These are phyloP conservation scores for Auanema sp. DNA, from an alignment of 2,888 invertebrate species.

Conservation along the genomic window DNA sequence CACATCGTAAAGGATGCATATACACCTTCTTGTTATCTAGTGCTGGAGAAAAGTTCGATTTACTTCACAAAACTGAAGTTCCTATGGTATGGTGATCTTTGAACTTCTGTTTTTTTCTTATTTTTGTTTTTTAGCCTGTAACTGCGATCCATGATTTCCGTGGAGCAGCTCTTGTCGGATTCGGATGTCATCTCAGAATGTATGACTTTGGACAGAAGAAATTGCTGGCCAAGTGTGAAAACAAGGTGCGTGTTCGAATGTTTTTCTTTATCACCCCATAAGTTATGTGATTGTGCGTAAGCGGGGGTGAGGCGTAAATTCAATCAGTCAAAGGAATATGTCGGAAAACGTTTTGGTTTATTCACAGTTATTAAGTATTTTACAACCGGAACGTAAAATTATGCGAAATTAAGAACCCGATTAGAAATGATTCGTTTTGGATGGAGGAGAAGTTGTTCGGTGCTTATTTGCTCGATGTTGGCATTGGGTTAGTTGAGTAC, in stretches of 20 bases:
- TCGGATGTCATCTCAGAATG: conserved; percentile 85
- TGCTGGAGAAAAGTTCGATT: conserved; percentile 82
- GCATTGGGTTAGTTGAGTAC: no score
- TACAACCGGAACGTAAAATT: background rate
- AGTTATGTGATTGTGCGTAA: background rate
- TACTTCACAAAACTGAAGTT: conserved; percentile 83
- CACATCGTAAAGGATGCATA: conserved; percentile 54
- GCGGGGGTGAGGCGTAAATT: background rate
- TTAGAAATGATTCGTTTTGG: background rate
- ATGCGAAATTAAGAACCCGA: background rate
- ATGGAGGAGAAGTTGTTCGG: background rate
- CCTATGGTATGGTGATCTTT: conserved; percentile 39
- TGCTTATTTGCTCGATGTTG: no score
- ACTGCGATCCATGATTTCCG: conserved; percentile 86
- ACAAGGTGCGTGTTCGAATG: conserved; percentile 71
- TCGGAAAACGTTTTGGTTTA: background rate
- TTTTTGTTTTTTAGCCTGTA: conserved; percentile 49
- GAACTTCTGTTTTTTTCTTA: background rate
- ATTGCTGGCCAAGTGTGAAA: conserved; percentile 93
- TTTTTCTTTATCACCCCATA: background rate
- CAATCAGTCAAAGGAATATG: background rate
- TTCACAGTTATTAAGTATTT: conserved; percentile 1
- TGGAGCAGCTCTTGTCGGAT: conserved; percentile 86
- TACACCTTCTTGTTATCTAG: conserved; percentile 62
- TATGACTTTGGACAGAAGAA: conserved; percentile 97